Evolutionary conservation across 2,113 vertebrate genomes (phyloP), one percentile per base, ranked within the genome.

Genomic region (Elaphurus davidianus): DNA sequence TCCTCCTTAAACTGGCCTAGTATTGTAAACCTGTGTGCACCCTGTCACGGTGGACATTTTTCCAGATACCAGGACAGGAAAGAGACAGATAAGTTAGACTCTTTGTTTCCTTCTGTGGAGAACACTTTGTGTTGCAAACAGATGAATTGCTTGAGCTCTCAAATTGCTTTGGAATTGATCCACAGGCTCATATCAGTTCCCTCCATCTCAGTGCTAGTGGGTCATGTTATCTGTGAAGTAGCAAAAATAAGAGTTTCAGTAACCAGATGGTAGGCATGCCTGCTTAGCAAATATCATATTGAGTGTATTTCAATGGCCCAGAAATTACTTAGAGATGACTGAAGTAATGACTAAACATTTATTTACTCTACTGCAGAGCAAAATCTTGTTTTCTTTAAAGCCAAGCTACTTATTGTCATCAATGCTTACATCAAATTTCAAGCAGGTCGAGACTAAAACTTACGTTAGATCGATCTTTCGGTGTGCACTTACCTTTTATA

Each of bases 191-290:
- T 94, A 97, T 95, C 21, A 1, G 45, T 88, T 97, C 12, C 16
- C 79, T 64, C 1, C 33, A 81, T 81, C 98, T 98, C 93, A 96
- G 74, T 28, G 94, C 57, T 85, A 30, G 84, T 97, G 97, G 59
- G 81, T 60, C 36, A 8, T 84, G 55, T 98, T 98, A 97, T 96
- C 96, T 97, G 84, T 33, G 92, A 96, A 98, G 87, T n/a, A 96
- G 33, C 86, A 97, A 92, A 96, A 97, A 94, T 82, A 94, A 95
- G 62, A 87, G 89, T 94, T 98, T 98, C 96, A 94, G 97, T 94
- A 97, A 97, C 91, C 98, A 98, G 98, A 98, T 98, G 98, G 96
- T 97, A 98, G 97, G 92, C 94, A 79, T 97, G 94, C 91, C 84
- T 79, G 59, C 96, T 96, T 98, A 98, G 94, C 97, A 98, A 97